Conservation (phyloP, 2,888 invertebrate species). For the Noctua fimbriata region DNA sequence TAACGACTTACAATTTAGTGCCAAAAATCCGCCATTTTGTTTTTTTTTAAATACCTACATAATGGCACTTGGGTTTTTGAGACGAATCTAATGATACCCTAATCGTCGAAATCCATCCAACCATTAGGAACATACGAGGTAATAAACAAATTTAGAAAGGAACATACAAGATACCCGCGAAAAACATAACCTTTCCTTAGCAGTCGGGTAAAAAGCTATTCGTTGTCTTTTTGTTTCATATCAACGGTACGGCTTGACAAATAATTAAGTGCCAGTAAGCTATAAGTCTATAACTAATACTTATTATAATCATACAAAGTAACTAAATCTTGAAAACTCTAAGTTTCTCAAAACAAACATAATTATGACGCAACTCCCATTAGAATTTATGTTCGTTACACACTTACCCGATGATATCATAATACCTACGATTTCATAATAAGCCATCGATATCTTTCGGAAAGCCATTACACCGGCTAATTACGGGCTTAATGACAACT, state of each 20-base stretch:
- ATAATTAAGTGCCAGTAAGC: background rate
- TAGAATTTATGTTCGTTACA: constrained; percentile 42
- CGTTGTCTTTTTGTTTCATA: background rate
- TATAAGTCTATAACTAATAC: background rate
- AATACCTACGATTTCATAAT: constrained; percentile 62
- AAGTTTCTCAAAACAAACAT: constrained; percentile 33
- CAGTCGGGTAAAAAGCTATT: background rate
- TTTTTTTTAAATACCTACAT: too few species aligned
- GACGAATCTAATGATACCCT: too few species aligned
- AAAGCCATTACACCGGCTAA: constrained; percentile 57
- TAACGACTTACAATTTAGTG: too few species aligned
- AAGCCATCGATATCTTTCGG: constrained; percentile 49
- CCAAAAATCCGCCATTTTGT: too few species aligned
- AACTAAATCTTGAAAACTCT: background rate
- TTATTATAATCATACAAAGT: background rate
- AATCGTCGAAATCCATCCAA: too few species aligned
- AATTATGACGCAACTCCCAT: constrained; percentile 53
- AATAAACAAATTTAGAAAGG: too few species aligned
- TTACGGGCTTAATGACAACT: constrained; percentile 63
- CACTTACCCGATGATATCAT: constrained; percentile 48
- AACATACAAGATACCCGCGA: too few species aligned
- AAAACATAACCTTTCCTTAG: too few species aligned
- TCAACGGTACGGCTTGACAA: background rate
- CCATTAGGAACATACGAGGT: too few species aligned
- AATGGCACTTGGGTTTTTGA: too few species aligned